Evolutionary conservation across 2,797 vertebrate species (phyloP).

Genomic region (Myotis daubentonii): DNA sequence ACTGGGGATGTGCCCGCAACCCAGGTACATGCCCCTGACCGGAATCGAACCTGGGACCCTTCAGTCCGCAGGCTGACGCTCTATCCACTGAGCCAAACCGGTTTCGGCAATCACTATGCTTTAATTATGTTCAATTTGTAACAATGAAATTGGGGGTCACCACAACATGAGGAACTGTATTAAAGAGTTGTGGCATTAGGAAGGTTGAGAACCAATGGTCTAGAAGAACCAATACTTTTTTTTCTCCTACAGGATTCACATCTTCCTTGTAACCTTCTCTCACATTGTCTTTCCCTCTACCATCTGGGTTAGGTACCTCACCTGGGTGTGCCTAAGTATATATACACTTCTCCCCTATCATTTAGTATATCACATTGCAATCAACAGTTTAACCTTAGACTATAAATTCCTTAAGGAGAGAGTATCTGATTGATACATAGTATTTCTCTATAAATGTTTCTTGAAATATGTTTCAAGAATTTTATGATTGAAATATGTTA

Average conservation of each 20-base stretch:
- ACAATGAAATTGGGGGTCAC: too few species aligned
- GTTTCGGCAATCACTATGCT: too few species aligned
- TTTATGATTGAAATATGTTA: constrained; percentile 26
- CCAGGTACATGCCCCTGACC: too few species aligned
- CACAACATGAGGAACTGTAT: too few species aligned
- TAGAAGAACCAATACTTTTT: neutral
- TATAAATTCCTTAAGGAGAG: constrained; percentile 4
- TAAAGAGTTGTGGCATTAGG: too few species aligned
- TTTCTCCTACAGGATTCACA: neutral
- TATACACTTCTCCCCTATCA: neutral
- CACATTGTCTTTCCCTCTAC: neutral
- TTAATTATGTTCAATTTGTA: too few species aligned
- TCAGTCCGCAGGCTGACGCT: too few species aligned
- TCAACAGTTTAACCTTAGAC: neutral
- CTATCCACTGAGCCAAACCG: too few species aligned
- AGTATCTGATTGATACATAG: neutral
- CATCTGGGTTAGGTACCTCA: neutral
- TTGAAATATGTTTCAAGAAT: neutral
- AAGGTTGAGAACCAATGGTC: too few species aligned
- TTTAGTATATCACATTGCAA: neutral
- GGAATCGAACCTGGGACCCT: too few species aligned
- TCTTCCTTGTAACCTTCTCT: neutral
- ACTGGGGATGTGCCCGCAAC: too few species aligned
- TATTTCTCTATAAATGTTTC: constrained; percentile 51
- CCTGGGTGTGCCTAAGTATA: neutral